phyloP scores from a whole-genome alignment of 2,888 invertebrate genomes.

The Gortyna flavago region DNA sequence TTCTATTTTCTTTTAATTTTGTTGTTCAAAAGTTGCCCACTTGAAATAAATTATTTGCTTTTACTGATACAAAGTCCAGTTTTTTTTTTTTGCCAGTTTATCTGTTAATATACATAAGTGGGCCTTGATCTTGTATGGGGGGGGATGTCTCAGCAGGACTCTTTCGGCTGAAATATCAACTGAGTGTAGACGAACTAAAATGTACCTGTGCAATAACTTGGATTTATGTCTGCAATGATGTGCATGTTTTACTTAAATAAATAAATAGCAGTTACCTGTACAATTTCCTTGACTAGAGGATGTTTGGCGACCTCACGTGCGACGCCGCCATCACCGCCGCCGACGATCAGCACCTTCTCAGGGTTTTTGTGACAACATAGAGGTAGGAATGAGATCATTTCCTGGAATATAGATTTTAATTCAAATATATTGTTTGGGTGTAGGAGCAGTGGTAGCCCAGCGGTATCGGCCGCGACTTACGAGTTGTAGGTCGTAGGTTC shows the following conservation, averaged over 20 bases:
- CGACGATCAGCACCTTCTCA: constrained; percentile 97
- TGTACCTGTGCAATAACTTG: not conserved
- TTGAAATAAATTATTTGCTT: too few species aligned
- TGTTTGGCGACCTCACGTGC: constrained; percentile 98
- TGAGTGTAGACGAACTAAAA: not conserved
- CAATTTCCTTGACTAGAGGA: constrained; percentile 95
- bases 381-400: constrained; percentile 99
- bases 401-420: constrained; percentile 81
- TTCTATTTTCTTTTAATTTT: too few species aligned
- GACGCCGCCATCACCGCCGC: constrained; percentile 99
- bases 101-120: not conserved
- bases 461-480: too few species aligned
- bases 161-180: not conserved
- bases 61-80: not conserved
- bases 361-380: constrained; percentile 97
- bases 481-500: too few species aligned
- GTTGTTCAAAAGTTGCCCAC: too few species aligned
- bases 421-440: not conserved
- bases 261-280: constrained; percentile 83
- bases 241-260: too few species aligned
- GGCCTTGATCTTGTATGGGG: not conserved
- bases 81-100: not conserved
- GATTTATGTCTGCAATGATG: not conserved
- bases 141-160: not conserved
- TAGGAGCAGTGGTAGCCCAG: too few species aligned